phyloP scores from a whole-genome alignment of 2,797 vertebrate genomes.

The Forpus xanthops region DNA sequence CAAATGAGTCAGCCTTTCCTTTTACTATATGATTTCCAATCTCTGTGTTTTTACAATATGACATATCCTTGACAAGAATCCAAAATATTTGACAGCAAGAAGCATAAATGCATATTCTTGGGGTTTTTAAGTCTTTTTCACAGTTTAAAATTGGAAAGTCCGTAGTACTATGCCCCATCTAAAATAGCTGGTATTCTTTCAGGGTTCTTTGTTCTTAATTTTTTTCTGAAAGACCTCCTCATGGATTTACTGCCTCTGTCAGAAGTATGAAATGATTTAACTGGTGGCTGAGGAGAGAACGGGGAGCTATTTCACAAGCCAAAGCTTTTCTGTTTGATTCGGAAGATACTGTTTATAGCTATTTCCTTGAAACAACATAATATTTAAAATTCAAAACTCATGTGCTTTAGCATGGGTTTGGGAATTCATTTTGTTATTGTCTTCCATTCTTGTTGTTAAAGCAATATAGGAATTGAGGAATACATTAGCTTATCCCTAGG shows the following conservation, averaged over 20 bases:
- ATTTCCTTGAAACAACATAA: background rate
- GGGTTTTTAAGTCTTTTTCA: background rate
- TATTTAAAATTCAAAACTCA: slow-evolving; percentile 35
- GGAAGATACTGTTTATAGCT: background rate
- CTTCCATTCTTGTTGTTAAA: slow-evolving; percentile 39
- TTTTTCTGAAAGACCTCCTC: background rate
- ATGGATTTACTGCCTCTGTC: background rate
- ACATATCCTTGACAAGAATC: background rate
- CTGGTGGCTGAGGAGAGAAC: background rate
- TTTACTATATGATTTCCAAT: background rate
- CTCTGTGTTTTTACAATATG: background rate
- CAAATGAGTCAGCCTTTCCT: background rate
- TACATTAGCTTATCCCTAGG: slow-evolving; percentile 14
- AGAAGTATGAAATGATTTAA: background rate
- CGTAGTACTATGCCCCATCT: background rate
- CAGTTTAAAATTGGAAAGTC: background rate
- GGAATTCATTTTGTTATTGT: slow-evolving; percentile 5
- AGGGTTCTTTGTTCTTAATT: background rate
- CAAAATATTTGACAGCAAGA: background rate
- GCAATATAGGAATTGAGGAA: slow-evolving; percentile 33
- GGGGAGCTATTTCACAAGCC: background rate
- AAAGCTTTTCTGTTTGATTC: background rate
- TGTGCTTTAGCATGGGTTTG: background rate
- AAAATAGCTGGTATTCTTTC: background rate
- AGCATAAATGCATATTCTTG: background rate